Percentiles rank a stretch among this genome's conserved stretches.
These are phyloP conservation scores for Tragelaphus strepsiceros DNA, from an alignment of 2,113 vertebrate genomes.

Conservation along the genomic window DNA sequence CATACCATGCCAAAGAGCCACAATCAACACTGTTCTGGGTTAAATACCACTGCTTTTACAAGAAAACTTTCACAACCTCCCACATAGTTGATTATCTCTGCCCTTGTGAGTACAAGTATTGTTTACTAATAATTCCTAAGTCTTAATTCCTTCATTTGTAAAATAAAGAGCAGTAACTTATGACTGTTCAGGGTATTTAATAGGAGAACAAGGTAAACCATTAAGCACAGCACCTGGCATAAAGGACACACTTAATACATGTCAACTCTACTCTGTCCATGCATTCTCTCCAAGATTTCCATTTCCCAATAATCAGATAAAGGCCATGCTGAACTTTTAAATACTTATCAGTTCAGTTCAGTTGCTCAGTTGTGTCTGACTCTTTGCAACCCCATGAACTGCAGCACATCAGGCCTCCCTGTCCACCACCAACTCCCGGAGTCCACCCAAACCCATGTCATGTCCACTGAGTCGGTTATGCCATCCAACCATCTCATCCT, in stretches of 20 bases:
- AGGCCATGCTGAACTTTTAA: not conserved
- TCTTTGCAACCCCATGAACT: not conserved
- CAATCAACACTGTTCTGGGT: not conserved
- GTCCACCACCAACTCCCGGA: not conserved
- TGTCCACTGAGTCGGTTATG: not conserved
- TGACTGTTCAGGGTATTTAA: not conserved
- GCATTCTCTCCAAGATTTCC: not conserved
- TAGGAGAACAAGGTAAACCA: not conserved
- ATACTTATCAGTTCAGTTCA: not conserved
- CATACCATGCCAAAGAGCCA: not conserved
- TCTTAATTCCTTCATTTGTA: not conserved
- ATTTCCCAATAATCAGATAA: not conserved
- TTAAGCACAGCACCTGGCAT: not conserved
- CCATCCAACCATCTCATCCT: not conserved
- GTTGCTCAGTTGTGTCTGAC: not conserved
- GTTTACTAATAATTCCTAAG: slow-evolving; percentile 3
- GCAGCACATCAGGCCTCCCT: not conserved
- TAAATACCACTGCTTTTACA: not conserved
- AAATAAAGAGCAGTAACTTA: not conserved
- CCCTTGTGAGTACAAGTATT: not conserved
- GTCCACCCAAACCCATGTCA: not conserved
- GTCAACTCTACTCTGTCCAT: not conserved
- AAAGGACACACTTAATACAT: not conserved
- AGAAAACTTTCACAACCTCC: not conserved
- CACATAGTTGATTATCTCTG: not conserved